phyloP scores from a whole-genome alignment of 2,888 invertebrate genomes.

The Cosmopolites sordidus region DNA sequence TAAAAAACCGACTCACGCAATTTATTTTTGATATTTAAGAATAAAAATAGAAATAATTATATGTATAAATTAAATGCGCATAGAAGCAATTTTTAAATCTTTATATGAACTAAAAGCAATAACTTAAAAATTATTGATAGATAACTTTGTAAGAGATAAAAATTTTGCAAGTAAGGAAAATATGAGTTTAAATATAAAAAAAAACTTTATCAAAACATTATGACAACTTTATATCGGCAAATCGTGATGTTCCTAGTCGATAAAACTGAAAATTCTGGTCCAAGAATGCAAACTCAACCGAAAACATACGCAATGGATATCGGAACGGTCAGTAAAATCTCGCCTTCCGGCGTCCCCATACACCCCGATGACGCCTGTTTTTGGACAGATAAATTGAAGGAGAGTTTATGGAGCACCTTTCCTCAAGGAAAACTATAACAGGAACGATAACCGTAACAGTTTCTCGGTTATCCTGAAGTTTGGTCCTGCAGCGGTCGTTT shows the following conservation, averaged over 20 bases:
- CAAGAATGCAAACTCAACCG: slow-evolving; percentile 25
- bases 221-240: slow-evolving; percentile 3
- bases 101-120: too few relatives aligned
- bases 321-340: slow-evolving; percentile 26
- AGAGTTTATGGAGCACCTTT: slow-evolving; percentile 48
- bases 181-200: too few relatives aligned
- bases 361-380: slow-evolving; percentile 21
- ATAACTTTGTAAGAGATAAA: too few relatives aligned
- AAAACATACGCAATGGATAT: slow-evolving; percentile 26
- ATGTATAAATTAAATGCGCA: too few relatives aligned
- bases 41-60: too few relatives aligned
- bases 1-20: too few relatives aligned
- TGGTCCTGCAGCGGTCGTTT: slow-evolving; percentile 44
- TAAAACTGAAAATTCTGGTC: slow-evolving; percentile 11
- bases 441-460: slow-evolving; percentile 48
- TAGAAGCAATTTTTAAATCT: too few relatives aligned
- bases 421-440: slow-evolving; percentile 46
- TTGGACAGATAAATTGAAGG: slow-evolving; percentile 41
- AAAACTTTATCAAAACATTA: too few relatives aligned
- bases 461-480: slow-evolving; percentile 41
- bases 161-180: too few relatives aligned
- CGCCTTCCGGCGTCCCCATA: slow-evolving; percentile 15
- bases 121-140: too few relatives aligned
- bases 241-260: slow-evolving; percentile 7
- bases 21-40: too few relatives aligned